Base-by-base conservation (phyloP, 2,797 vertebrate species). In the Myotis myotis region DNA sequence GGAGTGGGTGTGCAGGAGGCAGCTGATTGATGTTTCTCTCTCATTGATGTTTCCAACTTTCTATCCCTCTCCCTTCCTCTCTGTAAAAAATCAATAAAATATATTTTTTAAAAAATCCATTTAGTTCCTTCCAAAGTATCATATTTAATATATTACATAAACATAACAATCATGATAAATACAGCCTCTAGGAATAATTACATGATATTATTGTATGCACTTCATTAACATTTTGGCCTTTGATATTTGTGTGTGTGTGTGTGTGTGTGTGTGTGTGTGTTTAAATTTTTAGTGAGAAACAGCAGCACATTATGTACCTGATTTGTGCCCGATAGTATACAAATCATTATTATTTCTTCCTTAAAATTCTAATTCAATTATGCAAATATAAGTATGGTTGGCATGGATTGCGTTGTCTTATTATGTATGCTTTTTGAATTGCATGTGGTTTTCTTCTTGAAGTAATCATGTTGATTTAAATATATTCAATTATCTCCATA, bases 391-490 rank as follows among this genome's bases (percentile, higher is more conserved):
- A 75, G 4, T 70, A 36, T 68, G 44, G 81, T 60, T 87, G 13
- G 10, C 8, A 55, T 5, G 81, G 25, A n/a, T 33, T 49, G 0
- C 38, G 22, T 44, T 93, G 47, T 30, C 16, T 9, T 60, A 25
- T 71, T 78, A 57, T 38, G 8, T 2, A 8, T 38, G 1, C 2
- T 74, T 57, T 93, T 68, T 53, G 4, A 55, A 85, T 38, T 74
- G 22, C 9, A 72, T 92, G 3, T 87, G 3, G 8, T 80, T 94
- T 81, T 91, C 13, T 47, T 83, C 19, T 72, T 53, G n/a, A 79
- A 91, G 38, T 71, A 47, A 81, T 76, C 30, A 41, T 78, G 36
- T 93, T 94, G 28, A 91, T 81, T 75, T 78, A 83, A 95, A 76
- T 72, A 28, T 3, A 15, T 41, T 68, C 7, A 60, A 3, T 76